Evolutionary conservation across 2,797 vertebrate species (phyloP).

Genomic region (Ispidina lecontei): DNA sequence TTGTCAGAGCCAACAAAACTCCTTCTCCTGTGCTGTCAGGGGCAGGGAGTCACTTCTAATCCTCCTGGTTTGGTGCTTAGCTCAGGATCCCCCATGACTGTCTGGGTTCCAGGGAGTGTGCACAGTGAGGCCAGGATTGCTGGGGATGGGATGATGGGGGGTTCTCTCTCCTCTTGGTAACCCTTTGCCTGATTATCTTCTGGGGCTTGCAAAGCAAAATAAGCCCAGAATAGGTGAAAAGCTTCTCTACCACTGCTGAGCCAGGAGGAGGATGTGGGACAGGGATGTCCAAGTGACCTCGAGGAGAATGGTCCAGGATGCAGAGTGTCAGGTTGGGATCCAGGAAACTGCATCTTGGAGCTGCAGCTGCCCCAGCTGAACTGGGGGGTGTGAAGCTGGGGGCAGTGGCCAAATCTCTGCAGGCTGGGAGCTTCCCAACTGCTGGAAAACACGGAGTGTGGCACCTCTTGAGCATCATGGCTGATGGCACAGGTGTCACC

Average conservation of each 20-base stretch:
- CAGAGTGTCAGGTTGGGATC: neutral
- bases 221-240: neutral
- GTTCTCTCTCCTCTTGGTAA: neutral
- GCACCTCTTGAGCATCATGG: rapidly evolving
- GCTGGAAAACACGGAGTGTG: neutral
- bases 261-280: neutral
- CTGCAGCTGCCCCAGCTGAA: rapidly evolving
- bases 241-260: rapidly evolving
- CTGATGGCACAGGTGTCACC: rapidly evolving
- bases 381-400: neutral
- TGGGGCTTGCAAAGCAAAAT: neutral
- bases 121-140: rapidly evolving
- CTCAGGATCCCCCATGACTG: neutral
- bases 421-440: neutral
- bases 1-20: neutral
- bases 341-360: rapidly evolving
- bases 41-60: neutral
- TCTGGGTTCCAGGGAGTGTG: neutral
- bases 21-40: neutral
- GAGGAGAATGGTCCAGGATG: rapidly evolving
- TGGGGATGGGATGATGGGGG: rapidly evolving
- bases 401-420: rapidly evolving
- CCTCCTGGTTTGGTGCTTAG: neutral
- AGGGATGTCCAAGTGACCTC: neutral
- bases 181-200: neutral